Percentiles rank a stretch among this genome's conserved stretches.
These are phyloP conservation scores for Diaphora mendica DNA, from an alignment of 2,888 invertebrate genomes.

Conservation along the genomic window DNA sequence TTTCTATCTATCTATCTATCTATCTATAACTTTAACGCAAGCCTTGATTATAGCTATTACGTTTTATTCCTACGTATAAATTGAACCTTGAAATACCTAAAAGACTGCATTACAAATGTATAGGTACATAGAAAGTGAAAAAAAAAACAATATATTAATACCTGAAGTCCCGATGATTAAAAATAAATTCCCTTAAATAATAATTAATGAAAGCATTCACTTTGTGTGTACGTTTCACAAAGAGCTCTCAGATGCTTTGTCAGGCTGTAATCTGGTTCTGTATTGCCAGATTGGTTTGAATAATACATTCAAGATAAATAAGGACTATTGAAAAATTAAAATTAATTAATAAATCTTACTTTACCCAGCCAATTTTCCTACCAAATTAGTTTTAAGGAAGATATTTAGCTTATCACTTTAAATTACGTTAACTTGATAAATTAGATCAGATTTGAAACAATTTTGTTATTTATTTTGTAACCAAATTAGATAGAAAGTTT, in stretches of 20 bases:
- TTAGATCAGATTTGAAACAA: slow-evolving; percentile 5
- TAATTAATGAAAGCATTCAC: slow-evolving; percentile 46
- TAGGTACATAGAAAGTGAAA: not conserved
- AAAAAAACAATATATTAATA: slow-evolving; percentile 38
- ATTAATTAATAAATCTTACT: slow-evolving; percentile 39
- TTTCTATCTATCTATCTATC: too few species aligned
- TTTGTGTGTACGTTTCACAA: slow-evolving; percentile 42
- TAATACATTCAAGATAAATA: slow-evolving; percentile 35
- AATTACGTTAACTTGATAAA: slow-evolving; percentile 28
- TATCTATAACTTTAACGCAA: not conserved
- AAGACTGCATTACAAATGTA: not conserved
- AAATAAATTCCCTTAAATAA: slow-evolving; percentile 45
- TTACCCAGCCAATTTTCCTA: slow-evolving; percentile 37
- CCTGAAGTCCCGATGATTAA: slow-evolving; percentile 44
- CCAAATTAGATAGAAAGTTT: not conserved
- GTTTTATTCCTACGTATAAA: not conserved
- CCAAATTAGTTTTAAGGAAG: slow-evolving; percentile 33
- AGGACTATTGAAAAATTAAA: slow-evolving; percentile 41
- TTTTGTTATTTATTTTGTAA: slow-evolving; percentile 10
- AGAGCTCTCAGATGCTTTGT: slow-evolving; percentile 58
- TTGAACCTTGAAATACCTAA: not conserved
- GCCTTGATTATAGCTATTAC: too few species aligned
- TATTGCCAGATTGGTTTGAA: slow-evolving; percentile 51
- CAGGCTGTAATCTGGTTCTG: slow-evolving; percentile 56
- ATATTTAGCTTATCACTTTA: slow-evolving; percentile 24